Evolutionary conservation across 2,113 vertebrate genomes (phyloP).

Genomic region (Gobio gobio): DNA sequence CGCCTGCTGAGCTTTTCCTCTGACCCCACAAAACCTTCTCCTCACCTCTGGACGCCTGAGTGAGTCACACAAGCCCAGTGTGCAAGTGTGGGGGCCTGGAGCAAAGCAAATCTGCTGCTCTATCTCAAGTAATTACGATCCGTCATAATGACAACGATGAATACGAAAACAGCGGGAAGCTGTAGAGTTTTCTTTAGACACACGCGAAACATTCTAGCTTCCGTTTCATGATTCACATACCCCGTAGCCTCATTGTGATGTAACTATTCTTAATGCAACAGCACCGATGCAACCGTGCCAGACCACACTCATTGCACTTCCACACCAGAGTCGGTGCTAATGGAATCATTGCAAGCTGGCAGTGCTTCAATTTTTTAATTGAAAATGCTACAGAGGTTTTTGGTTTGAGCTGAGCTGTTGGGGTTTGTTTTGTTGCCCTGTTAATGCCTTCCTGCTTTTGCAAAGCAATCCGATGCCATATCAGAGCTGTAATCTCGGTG

Average conservation of each 20-base stretch:
- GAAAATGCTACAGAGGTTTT: conserved; percentile 27
- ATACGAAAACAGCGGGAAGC: conserved; percentile 29
- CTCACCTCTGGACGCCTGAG: conserved; percentile 15
- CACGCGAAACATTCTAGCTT: neutral
- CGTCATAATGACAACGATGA: conserved; percentile 4
- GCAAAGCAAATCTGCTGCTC: conserved; percentile 10
- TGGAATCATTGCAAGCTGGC: conserved; percentile 24
- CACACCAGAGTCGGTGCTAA: neutral
- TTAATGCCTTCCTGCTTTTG: conserved; percentile 1
- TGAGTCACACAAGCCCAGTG: conserved; percentile 25
- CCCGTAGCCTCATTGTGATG: conserved; percentile 14
- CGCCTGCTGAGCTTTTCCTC: neutral
- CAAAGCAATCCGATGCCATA: neutral
- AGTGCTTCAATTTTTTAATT: conserved; percentile 24
- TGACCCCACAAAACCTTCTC: conserved; percentile 36
- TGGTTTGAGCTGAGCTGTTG: neutral
- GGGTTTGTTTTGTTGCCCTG: neutral
- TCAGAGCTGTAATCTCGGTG: neutral
- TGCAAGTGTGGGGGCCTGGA: conserved; percentile 11
- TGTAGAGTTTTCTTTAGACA: conserved; percentile 36
- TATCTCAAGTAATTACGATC: conserved; percentile 35
- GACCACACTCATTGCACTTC: neutral
- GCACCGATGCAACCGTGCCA: neutral
- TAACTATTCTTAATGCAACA: neutral
- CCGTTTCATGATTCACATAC: conserved; percentile 40